Evolutionary conservation across 2,888 invertebrate genomes (phyloP).

Genomic region (Laothoe populi): DNA sequence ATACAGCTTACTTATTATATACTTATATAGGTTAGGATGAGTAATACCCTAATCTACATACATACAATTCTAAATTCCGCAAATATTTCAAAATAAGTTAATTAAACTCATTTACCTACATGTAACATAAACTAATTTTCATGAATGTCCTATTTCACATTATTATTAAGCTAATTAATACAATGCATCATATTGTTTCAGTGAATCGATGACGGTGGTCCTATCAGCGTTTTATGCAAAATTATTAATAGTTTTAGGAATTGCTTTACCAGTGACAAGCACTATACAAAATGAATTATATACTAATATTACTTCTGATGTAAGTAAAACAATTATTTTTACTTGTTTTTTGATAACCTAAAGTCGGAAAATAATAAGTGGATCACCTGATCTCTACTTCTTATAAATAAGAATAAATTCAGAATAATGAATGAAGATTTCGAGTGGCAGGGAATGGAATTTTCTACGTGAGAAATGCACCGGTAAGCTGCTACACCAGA

Average conservation of each 20-base stretch:
- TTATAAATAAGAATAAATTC: too few relatives aligned
- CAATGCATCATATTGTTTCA: constrained; percentile 66
- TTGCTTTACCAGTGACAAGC: constrained; percentile 87
- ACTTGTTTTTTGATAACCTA: background rate
- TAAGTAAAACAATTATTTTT: constrained; percentile 52
- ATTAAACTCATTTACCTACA: constrained; percentile 10
- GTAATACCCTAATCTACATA: constrained; percentile 14
- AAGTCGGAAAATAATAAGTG: too few relatives aligned
- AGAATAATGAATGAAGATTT: too few relatives aligned
- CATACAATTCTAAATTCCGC: constrained; percentile 26
- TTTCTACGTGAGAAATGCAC: too few relatives aligned
- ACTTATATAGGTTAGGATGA: background rate
- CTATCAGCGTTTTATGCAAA: constrained; percentile 88
- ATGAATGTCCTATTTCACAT: constrained; percentile 22
- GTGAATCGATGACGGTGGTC: constrained; percentile 85
- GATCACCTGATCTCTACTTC: too few relatives aligned
- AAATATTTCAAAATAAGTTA: constrained; percentile 29
- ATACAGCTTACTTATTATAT: too few relatives aligned
- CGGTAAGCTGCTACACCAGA: too few relatives aligned
- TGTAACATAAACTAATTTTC: constrained; percentile 3
- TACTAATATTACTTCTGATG: constrained; percentile 74
- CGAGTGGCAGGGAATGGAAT: too few relatives aligned
- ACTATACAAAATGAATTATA: constrained; percentile 84
- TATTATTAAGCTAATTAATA: constrained; percentile 41
- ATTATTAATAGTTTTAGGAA: constrained; percentile 86